Evolutionary conservation across 2,797 vertebrate genomes (phyloP), one percentile per base, ranked within the genome.

Genomic region (Sciurus carolinensis): DNA sequence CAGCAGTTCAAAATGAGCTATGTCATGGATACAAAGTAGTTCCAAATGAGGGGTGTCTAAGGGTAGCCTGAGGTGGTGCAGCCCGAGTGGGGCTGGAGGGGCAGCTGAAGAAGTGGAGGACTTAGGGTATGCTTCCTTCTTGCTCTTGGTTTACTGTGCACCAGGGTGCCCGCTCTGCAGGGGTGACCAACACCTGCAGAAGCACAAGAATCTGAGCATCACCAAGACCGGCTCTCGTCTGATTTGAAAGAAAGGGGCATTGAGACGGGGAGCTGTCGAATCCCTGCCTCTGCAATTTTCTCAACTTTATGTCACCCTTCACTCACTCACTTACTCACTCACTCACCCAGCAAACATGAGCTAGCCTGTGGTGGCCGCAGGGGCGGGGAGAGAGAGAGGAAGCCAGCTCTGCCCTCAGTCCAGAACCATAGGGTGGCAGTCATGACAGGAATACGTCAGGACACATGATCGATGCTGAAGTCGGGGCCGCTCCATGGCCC

Each of bases 1-100:
- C 87, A 94, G 89, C 87, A 79, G 18, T 91, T 91, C 77, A 90
- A 94, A 91, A n/a, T 42, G 88, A 92, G 85, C 64, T 76, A 15
- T 50, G 72, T 64, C 81, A 39, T 62, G 91, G 69, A 69, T 67
- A 75, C 13, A 75, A 94, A 77, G 33, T 69, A 67, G 62, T 86
- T 96, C 44, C 83, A 79, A 83, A 83, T 8, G 42, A 83, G 26
- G 36, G 69, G 4, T 26, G 59, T 30, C 13, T 54, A 20, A 81
- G 14, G 36, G 87, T 50, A 75, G 79, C 36, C 67, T 28, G 39
- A 75, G 85, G n/a, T 28, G 73, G 36, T 33, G 76, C 77, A 52
- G n/a, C 20, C n/a, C 36, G 42, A 30, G 22, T 73, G 52, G 15
- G 14, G 50, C n/a, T 3, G 14, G 36, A 28, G 20, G 69, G 42